Conservation (phyloP, 2,888 invertebrate genomes). For the Pogonocherus hispidulus region DNA sequence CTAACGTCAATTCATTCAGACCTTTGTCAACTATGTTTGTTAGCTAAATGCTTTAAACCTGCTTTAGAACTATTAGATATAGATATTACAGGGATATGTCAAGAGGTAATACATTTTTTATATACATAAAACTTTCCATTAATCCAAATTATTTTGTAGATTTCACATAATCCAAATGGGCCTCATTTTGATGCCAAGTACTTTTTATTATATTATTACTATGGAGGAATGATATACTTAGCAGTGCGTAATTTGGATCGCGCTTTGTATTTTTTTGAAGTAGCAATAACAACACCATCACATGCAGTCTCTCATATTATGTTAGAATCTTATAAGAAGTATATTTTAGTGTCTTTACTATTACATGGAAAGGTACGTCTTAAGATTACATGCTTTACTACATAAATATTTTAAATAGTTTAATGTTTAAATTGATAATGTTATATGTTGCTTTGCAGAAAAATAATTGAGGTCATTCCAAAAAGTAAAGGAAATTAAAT, state of each 20-base stretch:
- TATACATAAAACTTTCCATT: neutral
- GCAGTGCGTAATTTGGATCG: slow-evolving; percentile 93
- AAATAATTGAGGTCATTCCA: too few species aligned
- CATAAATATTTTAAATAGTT: too few species aligned
- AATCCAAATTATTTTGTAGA: slow-evolving; percentile 50
- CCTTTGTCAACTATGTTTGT: slow-evolving; percentile 90
- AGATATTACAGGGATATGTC: slow-evolving; percentile 92
- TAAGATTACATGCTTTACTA: neutral
- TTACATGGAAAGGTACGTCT: slow-evolving; percentile 86
- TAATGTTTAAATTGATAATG: too few species aligned
- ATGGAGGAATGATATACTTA: slow-evolving; percentile 97
- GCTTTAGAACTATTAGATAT: slow-evolving; percentile 89
- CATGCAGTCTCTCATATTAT: slow-evolving; percentile 96
- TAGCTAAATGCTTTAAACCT: slow-evolving; percentile 93
- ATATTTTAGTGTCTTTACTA: slow-evolving; percentile 91
- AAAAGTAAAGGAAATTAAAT: too few species aligned
- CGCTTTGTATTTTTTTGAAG: slow-evolving; percentile 96
- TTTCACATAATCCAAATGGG: slow-evolving; percentile 68
- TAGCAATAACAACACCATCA: slow-evolving; percentile 95
- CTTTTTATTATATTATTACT: slow-evolving; percentile 95
- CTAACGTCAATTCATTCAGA: slow-evolving; percentile 95
- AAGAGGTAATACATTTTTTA: slow-evolving; percentile 74
- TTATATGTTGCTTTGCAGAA: too few species aligned
- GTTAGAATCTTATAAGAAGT: slow-evolving; percentile 98
- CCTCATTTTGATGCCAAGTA: slow-evolving; percentile 89